These are phyloP conservation scores for Cebus imitator DNA, from an alignment of 2,113 vertebrate species.

Conservation along the genomic window DNA sequence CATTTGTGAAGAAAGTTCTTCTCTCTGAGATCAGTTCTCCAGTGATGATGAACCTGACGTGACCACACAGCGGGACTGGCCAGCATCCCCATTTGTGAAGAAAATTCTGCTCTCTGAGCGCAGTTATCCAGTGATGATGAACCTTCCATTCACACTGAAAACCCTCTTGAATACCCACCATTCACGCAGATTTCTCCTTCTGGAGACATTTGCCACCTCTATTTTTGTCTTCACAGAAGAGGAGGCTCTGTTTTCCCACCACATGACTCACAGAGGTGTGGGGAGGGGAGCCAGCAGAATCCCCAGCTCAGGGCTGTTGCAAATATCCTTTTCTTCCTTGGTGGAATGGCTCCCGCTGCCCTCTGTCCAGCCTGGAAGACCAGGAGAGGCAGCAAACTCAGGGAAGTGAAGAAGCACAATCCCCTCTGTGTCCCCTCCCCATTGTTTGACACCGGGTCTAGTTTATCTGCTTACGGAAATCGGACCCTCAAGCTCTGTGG, in stretches of 20 bases:
- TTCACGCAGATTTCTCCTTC: background rate
- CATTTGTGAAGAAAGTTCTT: rapidly evolving
- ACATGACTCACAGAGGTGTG: rapidly evolving
- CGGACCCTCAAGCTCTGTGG: background rate
- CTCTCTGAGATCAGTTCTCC: background rate
- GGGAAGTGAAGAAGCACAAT: background rate
- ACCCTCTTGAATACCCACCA: background rate
- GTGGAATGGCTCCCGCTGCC: background rate
- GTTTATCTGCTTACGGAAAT: background rate
- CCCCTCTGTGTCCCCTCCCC: background rate
- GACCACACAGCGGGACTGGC: background rate
- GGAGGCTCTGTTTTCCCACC: too few species aligned
- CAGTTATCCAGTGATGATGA: background rate
- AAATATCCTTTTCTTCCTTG: background rate
- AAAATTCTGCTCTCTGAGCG: background rate
- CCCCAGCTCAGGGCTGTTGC: background rate
- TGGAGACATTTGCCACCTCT: too few species aligned
- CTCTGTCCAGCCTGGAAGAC: background rate
- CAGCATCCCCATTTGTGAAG: rapidly evolving
- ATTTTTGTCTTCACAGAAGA: background rate
- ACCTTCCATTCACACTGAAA: background rate
- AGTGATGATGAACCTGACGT: rapidly evolving
- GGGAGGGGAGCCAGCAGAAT: background rate
- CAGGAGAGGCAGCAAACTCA: background rate
- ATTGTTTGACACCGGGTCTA: background rate